A percentile compares a stretch with the other conserved stretches of the same genome.
phyloP scores from a whole-genome alignment of 1,140 invertebrate species.

The Globodera ellingtonae region DNA sequence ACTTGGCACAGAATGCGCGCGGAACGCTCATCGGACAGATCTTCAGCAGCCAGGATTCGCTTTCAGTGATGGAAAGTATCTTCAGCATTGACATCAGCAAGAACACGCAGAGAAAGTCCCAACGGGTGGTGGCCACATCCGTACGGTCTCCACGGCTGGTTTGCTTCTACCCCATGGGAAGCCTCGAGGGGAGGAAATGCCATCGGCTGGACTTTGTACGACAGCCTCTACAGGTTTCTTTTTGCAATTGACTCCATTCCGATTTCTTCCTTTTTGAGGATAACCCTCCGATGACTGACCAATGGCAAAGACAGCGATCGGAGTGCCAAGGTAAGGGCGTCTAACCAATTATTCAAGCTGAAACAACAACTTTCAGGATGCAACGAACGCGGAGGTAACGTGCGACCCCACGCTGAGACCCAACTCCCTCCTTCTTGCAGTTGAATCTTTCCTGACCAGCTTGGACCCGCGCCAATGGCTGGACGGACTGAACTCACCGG shows the following conservation, averaged over 20 bases:
- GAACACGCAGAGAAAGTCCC: neutral
- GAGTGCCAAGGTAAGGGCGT: slow-evolving; percentile 10
- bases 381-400: slow-evolving; percentile 24
- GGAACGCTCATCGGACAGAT: slow-evolving; percentile 55
- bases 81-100: slow-evolving; percentile 40
- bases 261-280: slow-evolving; percentile 7
- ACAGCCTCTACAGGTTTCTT: slow-evolving; percentile 33
- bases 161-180: slow-evolving; percentile 54
- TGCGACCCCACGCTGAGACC: neutral
- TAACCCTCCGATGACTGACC: slow-evolving; percentile 9
- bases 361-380: slow-evolving; percentile 26
- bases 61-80: slow-evolving; percentile 38
- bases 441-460: slow-evolving; percentile 19
- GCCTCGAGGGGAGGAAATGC: slow-evolving; percentile 42
- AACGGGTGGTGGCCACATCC: slow-evolving; percentile 32
- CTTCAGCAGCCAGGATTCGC: slow-evolving; percentile 41
- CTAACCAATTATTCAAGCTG: slow-evolving; percentile 5
- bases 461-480: slow-evolving; percentile 50
- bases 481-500: slow-evolving; percentile 51
- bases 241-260: neutral
- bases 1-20: slow-evolving; percentile 38
- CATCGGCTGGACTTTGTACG: slow-evolving; percentile 45
- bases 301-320: slow-evolving; percentile 20
- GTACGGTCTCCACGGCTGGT: slow-evolving; percentile 40
- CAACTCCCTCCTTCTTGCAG: neutral